These are phyloP conservation scores for Dugesia japonica DNA, from an alignment of 2,888 invertebrate species.

Conservation along the genomic window DNA sequence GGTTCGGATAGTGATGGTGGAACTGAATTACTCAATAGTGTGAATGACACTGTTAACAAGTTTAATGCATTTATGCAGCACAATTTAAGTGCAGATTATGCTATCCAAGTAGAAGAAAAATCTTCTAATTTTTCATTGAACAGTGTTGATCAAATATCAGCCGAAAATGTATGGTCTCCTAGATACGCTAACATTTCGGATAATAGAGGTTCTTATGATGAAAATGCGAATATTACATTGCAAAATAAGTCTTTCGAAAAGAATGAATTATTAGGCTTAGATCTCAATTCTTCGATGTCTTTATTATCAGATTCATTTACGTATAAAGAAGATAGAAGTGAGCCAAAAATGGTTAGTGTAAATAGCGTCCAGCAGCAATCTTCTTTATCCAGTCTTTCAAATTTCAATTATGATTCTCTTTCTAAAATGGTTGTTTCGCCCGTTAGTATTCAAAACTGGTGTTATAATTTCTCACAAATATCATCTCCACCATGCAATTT, in stretches of 20 bases:
- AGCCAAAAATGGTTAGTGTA: neutral
- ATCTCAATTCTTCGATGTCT: neutral
- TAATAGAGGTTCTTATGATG: neutral
- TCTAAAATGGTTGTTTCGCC: slow-evolving; percentile 6
- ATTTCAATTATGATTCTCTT: neutral
- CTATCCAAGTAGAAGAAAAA: neutral
- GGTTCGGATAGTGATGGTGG: slow-evolving; percentile 1
- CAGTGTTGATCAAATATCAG: neutral
- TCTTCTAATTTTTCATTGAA: neutral
- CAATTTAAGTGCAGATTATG: neutral
- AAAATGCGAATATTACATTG: neutral
- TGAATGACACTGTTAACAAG: neutral
- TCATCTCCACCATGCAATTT: neutral
- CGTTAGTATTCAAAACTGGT: slow-evolving; percentile 13
- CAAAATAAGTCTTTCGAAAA: neutral
- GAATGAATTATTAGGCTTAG: neutral
- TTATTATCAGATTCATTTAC: neutral
- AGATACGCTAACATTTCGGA: neutral
- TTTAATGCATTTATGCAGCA: neutral
- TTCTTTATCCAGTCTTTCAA: neutral
- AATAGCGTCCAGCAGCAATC: neutral
- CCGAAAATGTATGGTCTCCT: neutral
- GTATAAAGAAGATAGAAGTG: neutral
- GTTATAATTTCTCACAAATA: slow-evolving; percentile 3
- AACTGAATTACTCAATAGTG: neutral